Evolutionary conservation across 2,113 vertebrate species (phyloP).

Genomic region (Himantopus leucocephalus): DNA sequence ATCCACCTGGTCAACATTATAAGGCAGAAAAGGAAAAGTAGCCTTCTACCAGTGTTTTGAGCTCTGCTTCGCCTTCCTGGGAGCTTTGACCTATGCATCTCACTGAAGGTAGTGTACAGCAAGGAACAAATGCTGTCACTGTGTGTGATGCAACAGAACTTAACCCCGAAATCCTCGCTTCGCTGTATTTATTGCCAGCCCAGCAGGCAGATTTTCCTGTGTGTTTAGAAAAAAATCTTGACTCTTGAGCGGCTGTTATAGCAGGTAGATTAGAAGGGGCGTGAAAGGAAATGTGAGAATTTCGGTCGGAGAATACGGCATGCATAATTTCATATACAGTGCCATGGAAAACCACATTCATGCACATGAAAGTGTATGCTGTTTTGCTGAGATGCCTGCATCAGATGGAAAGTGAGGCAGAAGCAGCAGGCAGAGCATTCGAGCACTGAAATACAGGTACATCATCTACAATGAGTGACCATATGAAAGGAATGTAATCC

Average conservation of each 20-base stretch:
- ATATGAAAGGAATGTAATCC: neutral
- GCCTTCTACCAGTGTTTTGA: neutral
- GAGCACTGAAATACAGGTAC: neutral
- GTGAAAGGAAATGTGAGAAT: conserved; percentile 12
- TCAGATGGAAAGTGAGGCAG: neutral
- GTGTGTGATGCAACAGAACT: neutral
- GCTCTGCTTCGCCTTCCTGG: neutral
- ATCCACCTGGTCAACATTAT: neutral
- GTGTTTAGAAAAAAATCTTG: neutral
- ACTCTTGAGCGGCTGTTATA: neutral
- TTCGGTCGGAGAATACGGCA: neutral
- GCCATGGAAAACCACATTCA: neutral
- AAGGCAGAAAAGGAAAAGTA: neutral
- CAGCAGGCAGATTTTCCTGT: neutral
- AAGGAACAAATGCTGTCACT: neutral
- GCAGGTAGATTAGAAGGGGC: conserved; percentile 8
- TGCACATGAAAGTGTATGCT: neutral
- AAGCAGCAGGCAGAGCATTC: neutral
- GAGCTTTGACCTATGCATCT: neutral
- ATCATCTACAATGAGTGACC: neutral
- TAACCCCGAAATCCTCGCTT: neutral
- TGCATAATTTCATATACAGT: conserved; percentile 28
- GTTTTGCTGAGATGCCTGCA: neutral
- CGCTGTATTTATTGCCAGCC: neutral
- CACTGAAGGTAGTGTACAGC: neutral